These are phyloP conservation scores for Etheostoma nigrum DNA, from an alignment of 2,797 vertebrate genomes.

Conservation along the genomic window DNA sequence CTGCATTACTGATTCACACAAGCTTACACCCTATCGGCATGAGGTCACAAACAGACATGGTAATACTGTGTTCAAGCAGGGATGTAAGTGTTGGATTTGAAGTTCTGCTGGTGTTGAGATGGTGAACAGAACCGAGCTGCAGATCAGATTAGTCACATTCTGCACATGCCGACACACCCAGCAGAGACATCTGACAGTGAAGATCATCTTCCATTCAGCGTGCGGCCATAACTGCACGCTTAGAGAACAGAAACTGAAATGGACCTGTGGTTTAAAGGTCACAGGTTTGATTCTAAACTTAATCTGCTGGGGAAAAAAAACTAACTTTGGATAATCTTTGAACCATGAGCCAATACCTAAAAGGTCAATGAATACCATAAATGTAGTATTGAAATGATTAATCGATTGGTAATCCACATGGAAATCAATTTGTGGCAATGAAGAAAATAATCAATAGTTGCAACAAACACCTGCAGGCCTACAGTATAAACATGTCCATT, in stretches of 20 bases:
- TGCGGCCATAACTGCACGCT: constrained; percentile 39
- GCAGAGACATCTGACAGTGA: constrained; percentile 57
- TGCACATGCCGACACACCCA: constrained; percentile 70
- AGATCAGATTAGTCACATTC: constrained; percentile 63
- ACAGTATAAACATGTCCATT: no score
- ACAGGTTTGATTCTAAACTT: constrained; percentile 24
- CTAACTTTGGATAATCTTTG: background rate
- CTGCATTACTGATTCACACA: background rate
- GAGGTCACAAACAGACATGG: constrained; percentile 6
- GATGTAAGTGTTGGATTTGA: constrained; percentile 26
- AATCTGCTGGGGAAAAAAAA: no score
- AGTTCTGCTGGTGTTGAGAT: constrained; percentile 37
- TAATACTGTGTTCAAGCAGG: constrained; percentile 7
- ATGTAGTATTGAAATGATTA: background rate
- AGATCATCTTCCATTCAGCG: constrained; percentile 67
- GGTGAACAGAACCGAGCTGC: constrained; percentile 32
- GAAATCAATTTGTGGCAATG: background rate
- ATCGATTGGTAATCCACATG: background rate
- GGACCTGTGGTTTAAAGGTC: constrained; percentile 25
- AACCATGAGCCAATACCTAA: background rate
- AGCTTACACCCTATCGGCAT: background rate
- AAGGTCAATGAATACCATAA: background rate
- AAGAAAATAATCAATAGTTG: background rate
- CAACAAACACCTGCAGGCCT: background rate
- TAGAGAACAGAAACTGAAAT: constrained; percentile 43